Evolutionary conservation across 2,888 invertebrate genomes (phyloP).

Genomic region (Parelbella ahira): DNA sequence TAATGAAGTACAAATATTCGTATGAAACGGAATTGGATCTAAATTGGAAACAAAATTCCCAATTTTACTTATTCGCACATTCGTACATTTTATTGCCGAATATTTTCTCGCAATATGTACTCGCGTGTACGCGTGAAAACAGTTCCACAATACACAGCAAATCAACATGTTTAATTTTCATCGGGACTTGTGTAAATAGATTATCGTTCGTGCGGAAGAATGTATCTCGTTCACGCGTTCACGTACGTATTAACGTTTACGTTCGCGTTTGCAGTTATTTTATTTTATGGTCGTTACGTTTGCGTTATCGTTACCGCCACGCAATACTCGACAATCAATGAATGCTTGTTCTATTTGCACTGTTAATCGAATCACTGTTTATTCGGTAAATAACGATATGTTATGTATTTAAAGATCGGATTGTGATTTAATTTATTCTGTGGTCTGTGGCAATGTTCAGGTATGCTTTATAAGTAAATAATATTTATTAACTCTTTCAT

Average conservation of each 20-base stretch:
- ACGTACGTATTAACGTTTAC: no score
- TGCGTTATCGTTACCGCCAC: not conserved
- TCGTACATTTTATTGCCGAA: slow-evolving; percentile 4
- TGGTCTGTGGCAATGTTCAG: no score
- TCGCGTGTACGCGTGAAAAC: slow-evolving; percentile 9
- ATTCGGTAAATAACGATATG: no score
- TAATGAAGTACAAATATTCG: no score
- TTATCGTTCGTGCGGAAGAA: slow-evolving; percentile 18
- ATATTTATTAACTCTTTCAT: no score
- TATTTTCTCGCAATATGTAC: not conserved
- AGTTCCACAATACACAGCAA: slow-evolving; percentile 16
- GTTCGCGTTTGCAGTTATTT: slow-evolving; percentile 5
- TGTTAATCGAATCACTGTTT: no score
- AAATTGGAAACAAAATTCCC: no score
- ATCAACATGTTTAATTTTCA: slow-evolving; percentile 22
- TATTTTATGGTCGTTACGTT: slow-evolving; percentile 4
- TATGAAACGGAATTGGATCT: not conserved
- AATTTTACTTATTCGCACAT: slow-evolving; percentile 5
- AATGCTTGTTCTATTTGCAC: slow-evolving; percentile 9
- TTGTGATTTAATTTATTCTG: no score
- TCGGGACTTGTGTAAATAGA: slow-evolving; percentile 21
- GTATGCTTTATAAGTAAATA: no score
- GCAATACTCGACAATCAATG: not conserved
- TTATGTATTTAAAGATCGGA: no score
- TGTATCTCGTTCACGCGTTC: no score